Conservation (phyloP, 35 echinoderm and acorn worm species). For the Apostichopus californicus region DNA sequence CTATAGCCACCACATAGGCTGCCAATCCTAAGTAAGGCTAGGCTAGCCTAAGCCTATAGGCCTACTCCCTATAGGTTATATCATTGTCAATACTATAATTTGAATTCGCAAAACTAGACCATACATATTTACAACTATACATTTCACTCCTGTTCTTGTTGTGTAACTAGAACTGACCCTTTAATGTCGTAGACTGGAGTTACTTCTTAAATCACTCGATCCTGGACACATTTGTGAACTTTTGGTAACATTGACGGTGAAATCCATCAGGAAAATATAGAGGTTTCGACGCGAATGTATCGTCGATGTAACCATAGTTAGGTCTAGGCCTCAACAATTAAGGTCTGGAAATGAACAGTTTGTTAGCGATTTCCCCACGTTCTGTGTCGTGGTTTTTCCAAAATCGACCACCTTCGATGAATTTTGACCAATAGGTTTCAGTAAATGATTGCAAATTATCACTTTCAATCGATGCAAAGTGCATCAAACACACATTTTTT, state of each 20-base stretch:
- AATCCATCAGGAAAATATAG: background rate
- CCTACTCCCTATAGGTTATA: no score
- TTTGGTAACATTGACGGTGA: slow-evolving; percentile 26
- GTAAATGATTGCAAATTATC: background rate
- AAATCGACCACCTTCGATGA: slow-evolving; percentile 2
- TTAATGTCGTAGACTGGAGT: slow-evolving; percentile 11
- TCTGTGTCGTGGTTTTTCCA: slow-evolving; percentile 34
- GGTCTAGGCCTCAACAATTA: background rate
- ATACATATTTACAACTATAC: no score
- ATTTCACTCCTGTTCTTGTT: no score
- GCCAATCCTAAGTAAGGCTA: no score
- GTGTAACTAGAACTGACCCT: background rate
- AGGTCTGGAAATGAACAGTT: slow-evolving; percentile 14
- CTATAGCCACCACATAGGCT: no score
- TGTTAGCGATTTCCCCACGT: slow-evolving; percentile 23
- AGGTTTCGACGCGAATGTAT: slow-evolving; percentile 7
- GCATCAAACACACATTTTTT: slow-evolving; percentile 20
- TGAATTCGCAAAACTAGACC: no score
- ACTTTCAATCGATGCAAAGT: slow-evolving; percentile 3
- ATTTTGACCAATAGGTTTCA: slow-evolving; percentile 7
- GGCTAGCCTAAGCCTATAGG: no score
- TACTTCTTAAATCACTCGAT: slow-evolving; percentile 12
- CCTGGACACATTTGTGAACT: slow-evolving; percentile 13
- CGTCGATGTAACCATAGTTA: background rate
- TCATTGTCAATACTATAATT: no score